Evolutionary conservation across 1,140 invertebrate species (phyloP), one percentile per base, ranked within the genome.

Genomic region (Drosophila mojavensis): DNA sequence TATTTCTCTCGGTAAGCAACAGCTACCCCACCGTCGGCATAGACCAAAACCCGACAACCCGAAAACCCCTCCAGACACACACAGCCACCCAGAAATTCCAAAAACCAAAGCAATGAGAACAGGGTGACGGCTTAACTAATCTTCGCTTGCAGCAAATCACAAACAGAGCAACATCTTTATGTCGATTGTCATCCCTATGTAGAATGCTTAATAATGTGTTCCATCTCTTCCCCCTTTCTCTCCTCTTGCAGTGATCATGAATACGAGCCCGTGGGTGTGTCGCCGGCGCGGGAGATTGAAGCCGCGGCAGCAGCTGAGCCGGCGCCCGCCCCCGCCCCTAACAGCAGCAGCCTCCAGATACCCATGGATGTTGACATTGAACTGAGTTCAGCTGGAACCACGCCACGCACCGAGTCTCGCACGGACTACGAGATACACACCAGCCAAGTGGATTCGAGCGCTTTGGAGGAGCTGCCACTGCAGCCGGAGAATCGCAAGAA

Each of bases 171-270:
- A 26, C 61, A 66, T 50, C 17, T 66, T 59, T 67, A 11, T 73
- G 36, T 73, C 48, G 45, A 45, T 24, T 10, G 54, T 17, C 5
- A 64, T 13, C n/a, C 3, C 11, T 20, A 30, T n/a, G 9, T 6
- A 3, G 1, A 4, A 24, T 24, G 4, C 11, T 41, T 47, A 48
- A 26, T 47, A 33, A 77, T 60, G 36, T 3, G 0, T 36, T 33
- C 15, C 2, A 9, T 30, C 7, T 13, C 1, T 76, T 45, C 1
- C 33, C 5, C 30, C 0, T 41, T 11, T 11, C 59, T 17, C n/a
- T 68, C 30, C 48, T 5, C 64, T 95, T 94, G 81, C 93, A 97
- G 96, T 94, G 96, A 97, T 94, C 96, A 97, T 94, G 96, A 97
- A 92, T 97, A 97, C 93, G 96, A 97, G 93, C 96, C 96, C 72